Percentiles rank a stretch among this genome's conserved stretches.
phyloP scores from a whole-genome alignment of 2,888 invertebrate species.

The Oligia latruncula region DNA sequence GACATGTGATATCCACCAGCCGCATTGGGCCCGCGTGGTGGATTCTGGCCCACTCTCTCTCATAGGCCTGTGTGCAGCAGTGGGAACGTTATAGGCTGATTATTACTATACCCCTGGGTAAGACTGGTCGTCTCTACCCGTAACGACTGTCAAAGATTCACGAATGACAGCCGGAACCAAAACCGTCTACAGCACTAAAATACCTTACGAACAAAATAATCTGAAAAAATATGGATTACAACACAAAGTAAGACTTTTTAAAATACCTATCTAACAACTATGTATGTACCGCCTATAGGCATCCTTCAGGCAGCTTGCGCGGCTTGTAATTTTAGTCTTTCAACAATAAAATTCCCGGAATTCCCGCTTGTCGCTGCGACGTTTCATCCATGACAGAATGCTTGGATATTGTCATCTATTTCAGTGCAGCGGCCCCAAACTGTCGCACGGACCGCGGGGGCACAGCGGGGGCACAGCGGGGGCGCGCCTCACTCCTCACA shows the following conservation, averaged over 20 bases:
- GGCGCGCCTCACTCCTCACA: slow-evolving; percentile 21
- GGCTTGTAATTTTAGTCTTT: slow-evolving; percentile 9
- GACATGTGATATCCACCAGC: too few species aligned
- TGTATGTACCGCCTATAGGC: background rate
- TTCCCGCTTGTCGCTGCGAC: background rate
- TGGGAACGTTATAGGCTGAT: too few species aligned
- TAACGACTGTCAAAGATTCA: too few species aligned
- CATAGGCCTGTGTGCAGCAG: too few species aligned
- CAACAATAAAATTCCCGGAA: slow-evolving; percentile 8
- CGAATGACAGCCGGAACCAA: too few species aligned
- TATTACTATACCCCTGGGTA: too few species aligned
- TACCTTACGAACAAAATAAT: slow-evolving; percentile 7
- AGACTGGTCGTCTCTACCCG: too few species aligned
- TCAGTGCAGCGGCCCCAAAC: slow-evolving; percentile 63
- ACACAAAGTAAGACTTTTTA: slow-evolving; percentile 6
- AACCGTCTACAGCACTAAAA: background rate
- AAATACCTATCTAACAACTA: background rate
- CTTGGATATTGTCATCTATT: slow-evolving; percentile 51
- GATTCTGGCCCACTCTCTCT: too few species aligned
- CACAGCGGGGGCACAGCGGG: slow-evolving; percentile 3
- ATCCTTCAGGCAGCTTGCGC: background rate
- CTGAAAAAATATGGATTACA: slow-evolving; percentile 7
- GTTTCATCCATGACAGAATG: slow-evolving; percentile 19
- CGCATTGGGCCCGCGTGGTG: too few species aligned
- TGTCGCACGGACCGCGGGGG: slow-evolving; percentile 41